A percentile compares a stretch with the other conserved stretches of the same genome.
phyloP scores from a whole-genome alignment of 2,888 invertebrate genomes.

The Melinaea menophilus region DNA sequence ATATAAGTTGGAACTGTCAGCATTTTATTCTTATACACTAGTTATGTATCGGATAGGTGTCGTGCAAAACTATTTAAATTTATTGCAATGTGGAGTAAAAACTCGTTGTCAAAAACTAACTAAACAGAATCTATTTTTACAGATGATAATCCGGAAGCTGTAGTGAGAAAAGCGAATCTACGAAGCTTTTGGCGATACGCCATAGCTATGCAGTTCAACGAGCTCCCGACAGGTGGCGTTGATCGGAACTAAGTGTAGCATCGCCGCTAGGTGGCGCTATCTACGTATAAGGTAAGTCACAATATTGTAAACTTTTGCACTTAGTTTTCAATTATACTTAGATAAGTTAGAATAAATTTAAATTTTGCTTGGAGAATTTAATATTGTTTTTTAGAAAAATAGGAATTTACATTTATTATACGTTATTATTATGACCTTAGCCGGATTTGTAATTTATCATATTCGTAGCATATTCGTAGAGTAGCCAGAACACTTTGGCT shows the following conservation, averaged over 20 bases:
- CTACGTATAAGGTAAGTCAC: background rate
- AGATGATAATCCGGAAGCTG: slow-evolving; percentile 22
- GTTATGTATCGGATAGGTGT: too few relatives aligned
- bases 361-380: too few relatives aligned
- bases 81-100: slow-evolving; percentile 6
- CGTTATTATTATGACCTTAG: too few relatives aligned
- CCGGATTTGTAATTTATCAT: too few relatives aligned
- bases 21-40: background rate
- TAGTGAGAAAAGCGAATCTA: slow-evolving; percentile 11
- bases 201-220: slow-evolving; percentile 7
- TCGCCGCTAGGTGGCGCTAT: background rate
- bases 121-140: slow-evolving; percentile 31
- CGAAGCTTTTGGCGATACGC: slow-evolving; percentile 3
- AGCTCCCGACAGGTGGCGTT: slow-evolving; percentile 22
- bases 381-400: too few relatives aligned
- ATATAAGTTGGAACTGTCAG: background rate
- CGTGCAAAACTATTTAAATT: background rate
- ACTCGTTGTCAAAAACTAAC: slow-evolving; percentile 24
- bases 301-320: background rate
- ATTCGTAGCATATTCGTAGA: too few relatives aligned
- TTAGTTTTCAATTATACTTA: too few relatives aligned
- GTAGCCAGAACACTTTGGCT: too few relatives aligned
- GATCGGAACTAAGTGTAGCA: background rate
- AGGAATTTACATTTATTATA: too few relatives aligned
- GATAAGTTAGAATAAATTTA: too few relatives aligned